These are phyloP conservation scores for Athene cunicularia DNA, from an alignment of 2,113 vertebrate genomes.

Conservation along the genomic window DNA sequence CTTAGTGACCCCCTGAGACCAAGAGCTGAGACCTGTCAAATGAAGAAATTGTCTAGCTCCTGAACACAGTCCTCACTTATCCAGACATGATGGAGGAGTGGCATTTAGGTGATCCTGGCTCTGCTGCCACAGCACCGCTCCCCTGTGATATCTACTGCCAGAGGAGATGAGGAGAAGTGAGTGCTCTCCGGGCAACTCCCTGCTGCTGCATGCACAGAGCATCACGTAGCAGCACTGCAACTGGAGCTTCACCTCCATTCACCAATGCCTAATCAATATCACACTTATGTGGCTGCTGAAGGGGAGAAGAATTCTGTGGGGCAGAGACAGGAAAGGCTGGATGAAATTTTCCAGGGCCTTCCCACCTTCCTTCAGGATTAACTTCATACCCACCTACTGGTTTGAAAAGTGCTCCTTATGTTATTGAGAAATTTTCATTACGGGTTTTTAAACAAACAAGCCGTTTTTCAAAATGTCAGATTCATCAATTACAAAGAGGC, in stretches of 20 bases:
- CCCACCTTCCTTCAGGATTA: background rate
- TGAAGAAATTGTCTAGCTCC: background rate
- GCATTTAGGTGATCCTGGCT: background rate
- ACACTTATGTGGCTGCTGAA: background rate
- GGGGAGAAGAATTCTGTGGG: background rate
- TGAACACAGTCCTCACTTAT: background rate
- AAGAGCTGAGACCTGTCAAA: background rate
- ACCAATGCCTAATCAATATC: background rate
- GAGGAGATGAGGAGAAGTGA: background rate
- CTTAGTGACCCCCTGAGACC: background rate
- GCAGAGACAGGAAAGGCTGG: background rate
- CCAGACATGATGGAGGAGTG: background rate
- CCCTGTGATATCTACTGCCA: background rate
- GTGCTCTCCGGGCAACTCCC: background rate
- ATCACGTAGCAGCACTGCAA: background rate
- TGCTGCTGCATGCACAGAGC: background rate
- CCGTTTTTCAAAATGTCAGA: constrained; percentile 16
- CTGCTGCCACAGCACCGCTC: fast-evolving
- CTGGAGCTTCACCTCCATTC: background rate
- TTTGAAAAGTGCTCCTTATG: background rate
- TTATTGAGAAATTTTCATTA: constrained; percentile 1
- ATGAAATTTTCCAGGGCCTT: background rate
- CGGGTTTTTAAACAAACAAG: constrained; percentile 20
- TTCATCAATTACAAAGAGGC: constrained; percentile 2
- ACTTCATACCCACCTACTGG: background rate